Percentiles rank a stretch among this genome's conserved stretches.
Evolutionary conservation across 2,113 vertebrate genomes (phyloP).

Genomic region (Myotis brandtii): DNA sequence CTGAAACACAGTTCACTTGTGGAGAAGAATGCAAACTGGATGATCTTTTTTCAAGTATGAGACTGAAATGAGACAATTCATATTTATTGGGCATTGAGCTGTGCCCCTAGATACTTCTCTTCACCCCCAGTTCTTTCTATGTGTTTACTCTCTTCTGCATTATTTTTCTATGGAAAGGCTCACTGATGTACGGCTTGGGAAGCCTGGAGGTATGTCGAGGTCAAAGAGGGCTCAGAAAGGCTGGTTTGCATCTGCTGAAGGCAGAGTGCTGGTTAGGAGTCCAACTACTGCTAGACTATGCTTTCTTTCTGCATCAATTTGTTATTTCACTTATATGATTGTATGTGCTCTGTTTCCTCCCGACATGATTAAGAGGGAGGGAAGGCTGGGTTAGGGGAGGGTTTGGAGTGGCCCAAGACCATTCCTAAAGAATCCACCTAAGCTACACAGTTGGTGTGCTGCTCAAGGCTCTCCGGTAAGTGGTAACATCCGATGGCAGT

Average conservation of each 20-base stretch:
- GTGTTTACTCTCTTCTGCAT: not conserved
- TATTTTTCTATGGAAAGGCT: not conserved
- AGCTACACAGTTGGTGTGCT: not conserved
- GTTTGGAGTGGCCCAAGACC: not conserved
- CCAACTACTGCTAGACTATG: not conserved
- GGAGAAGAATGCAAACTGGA: not conserved
- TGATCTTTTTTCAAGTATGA: not conserved
- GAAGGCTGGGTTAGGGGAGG: not conserved
- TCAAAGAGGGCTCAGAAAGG: not conserved
- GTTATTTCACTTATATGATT: not conserved
- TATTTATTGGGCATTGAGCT: not conserved
- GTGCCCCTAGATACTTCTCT: not conserved
- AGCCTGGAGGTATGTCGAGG: not conserved
- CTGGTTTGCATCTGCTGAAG: not conserved
- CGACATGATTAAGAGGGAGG: not conserved
- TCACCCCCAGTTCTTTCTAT: not conserved
- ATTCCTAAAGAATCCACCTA: not conserved
- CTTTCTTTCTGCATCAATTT: not conserved
- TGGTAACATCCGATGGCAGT: not conserved
- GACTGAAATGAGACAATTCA: not conserved
- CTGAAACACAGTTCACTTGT: not conserved
- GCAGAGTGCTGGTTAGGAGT: fast-evolving
- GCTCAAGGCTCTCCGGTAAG: fast-evolving
- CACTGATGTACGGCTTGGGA: not conserved
- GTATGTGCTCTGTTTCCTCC: not conserved